phyloP scores from a whole-genome alignment of 2,797 vertebrate species.

The Lepilemur septentrionalis region DNA sequence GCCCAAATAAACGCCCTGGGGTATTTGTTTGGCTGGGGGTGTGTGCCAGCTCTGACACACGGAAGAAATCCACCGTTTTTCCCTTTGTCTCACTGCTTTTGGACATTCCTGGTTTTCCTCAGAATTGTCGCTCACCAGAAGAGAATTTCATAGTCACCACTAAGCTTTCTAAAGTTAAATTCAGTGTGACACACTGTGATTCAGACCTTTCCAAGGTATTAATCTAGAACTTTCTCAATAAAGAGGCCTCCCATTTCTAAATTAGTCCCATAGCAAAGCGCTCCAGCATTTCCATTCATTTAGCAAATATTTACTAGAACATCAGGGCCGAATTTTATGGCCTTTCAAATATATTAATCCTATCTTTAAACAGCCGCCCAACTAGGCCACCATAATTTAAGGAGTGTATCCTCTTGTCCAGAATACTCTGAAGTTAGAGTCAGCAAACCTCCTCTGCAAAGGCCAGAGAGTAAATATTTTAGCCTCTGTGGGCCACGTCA shows the following conservation, averaged over 20 bases:
- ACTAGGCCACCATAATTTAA: not conserved
- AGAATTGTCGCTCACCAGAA: not conserved
- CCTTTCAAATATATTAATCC: conserved; percentile 24
- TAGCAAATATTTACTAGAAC: conserved; percentile 37
- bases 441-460: not conserved
- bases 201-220: not conserved
- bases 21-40: not conserved
- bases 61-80: not conserved
- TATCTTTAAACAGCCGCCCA: not conserved
- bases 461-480: not conserved
- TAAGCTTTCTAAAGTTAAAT: not conserved
- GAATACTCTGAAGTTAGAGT: not conserved
- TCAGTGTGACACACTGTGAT: not conserved
- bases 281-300: not conserved
- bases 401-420: not conserved
- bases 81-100: not conserved
- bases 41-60: not conserved
- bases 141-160: not conserved
- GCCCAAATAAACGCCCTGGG: not conserved
- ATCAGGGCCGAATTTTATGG: not conserved
- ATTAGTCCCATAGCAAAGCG: not conserved
- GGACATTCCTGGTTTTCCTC: not conserved
- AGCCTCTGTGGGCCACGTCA: not conserved
- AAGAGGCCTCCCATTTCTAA: not conserved
- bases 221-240: not conserved